Conservation (phyloP, 2,888 invertebrate genomes). For the Caenorhabditis drosophilae region DNA sequence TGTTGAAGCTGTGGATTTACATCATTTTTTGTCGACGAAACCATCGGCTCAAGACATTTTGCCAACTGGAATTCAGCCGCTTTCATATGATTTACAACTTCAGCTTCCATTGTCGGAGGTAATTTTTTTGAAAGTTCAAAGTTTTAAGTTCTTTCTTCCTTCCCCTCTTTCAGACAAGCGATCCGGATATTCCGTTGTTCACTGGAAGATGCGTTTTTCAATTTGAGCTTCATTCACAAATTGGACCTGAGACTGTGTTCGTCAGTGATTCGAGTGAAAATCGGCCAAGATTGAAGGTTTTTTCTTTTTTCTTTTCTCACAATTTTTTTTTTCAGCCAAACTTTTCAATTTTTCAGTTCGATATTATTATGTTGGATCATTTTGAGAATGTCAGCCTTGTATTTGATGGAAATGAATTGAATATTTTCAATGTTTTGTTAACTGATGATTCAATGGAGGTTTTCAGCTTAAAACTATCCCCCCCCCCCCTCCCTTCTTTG, state of each 20-base stretch:
- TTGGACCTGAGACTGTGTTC: slow-evolving; percentile 39
- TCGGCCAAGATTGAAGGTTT: slow-evolving; percentile 37
- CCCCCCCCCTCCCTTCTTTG: too few species aligned
- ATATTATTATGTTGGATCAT: slow-evolving; percentile 45
- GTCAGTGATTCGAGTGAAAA: slow-evolving; percentile 40
- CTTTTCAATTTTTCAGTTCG: slow-evolving; percentile 23
- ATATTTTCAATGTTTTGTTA: slow-evolving; percentile 45
- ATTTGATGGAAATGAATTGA: slow-evolving; percentile 41
- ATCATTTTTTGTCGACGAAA: too few species aligned
- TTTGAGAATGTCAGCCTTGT: slow-evolving; percentile 51
- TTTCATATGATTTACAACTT: slow-evolving; percentile 45
- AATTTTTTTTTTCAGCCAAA: neutral
- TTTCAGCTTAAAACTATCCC: too few species aligned
- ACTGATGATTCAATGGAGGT: slow-evolving; percentile 47
- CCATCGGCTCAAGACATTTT: too few species aligned
- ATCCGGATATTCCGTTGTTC: slow-evolving; percentile 48
- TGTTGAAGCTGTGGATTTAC: too few species aligned
- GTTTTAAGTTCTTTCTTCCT: neutral
- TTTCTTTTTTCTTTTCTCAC: neutral
- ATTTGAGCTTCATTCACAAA: slow-evolving; percentile 41
- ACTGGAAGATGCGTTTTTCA: slow-evolving; percentile 47
- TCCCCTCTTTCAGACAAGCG: slow-evolving; percentile 25
- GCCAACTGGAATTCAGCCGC: neutral
- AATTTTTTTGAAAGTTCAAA: neutral
- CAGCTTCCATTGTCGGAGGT: slow-evolving; percentile 51